Base-by-base conservation (phyloP, 2,797 vertebrate genomes). In the Alca torda region DNA sequence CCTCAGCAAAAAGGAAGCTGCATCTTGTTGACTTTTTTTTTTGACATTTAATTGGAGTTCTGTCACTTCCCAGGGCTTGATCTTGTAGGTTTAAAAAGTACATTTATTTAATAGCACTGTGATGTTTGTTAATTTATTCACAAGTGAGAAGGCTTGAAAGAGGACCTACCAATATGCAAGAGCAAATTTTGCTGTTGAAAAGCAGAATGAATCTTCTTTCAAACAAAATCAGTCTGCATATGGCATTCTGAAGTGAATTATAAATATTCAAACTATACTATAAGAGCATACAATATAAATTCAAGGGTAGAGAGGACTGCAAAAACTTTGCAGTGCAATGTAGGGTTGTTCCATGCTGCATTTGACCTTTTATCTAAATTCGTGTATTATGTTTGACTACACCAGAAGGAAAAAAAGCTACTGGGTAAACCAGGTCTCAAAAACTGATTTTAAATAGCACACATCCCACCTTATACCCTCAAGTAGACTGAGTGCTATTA, bases 71-170 rank as follows among this genome's bases (percentile, higher is more conserved):
- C 59, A 78, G 30, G 9, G 41, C 7, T 81, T 93, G 84, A 74
- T 93, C 95, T 93, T 90, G 4, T 69, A 79, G 12, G 33, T 65
- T 89, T 93, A 43, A 89, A 77, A 84, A 54, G n/a, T 63, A 25
- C 3, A 17, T 73, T 77, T 90, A 87, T 85, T 97, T 96, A 90
- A 96, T 87, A 78, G 5, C 13, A 37, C 43, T 91, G 15, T 81
- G 46, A 50, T 48, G 2, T 72, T 88, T 84, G 68, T 94, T 94
- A 87, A 87, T 88, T 95, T 94, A 68, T 70, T 91, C 24, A 64
- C 33, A 57, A 84, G 45, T 63, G 24, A 93, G 35, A 93, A 24
- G 33, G 12, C 30, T 72, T 80, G 56, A 91, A 93, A 75, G 21
- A 48, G 4, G 19, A 26, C 5, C 9, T 35, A 19, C 39, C 30